Evolutionary conservation across 1,140 invertebrate species (phyloP).

Genomic region (Cecropterus lyciades): DNA sequence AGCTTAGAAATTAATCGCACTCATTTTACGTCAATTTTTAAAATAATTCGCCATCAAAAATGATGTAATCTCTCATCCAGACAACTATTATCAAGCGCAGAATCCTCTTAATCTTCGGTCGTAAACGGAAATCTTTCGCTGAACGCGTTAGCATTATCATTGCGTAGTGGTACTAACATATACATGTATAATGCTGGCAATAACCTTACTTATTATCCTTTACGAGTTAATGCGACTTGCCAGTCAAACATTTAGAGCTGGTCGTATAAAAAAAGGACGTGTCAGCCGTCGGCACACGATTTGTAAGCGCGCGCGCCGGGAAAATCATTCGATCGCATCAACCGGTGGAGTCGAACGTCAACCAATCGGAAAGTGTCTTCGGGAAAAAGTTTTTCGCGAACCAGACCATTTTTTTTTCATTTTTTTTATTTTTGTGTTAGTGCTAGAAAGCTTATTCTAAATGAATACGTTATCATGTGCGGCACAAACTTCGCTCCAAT

Average conservation of each 20-base stretch:
- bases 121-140: conserved; percentile 79
- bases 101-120: conserved; percentile 76
- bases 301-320: conserved; percentile 70
- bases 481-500: conserved; percentile 34
- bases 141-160: conserved; percentile 60
- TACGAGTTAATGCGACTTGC: conserved; percentile 76
- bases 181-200: conserved; percentile 65
- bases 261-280: conserved; percentile 81
- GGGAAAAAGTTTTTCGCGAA: conserved; percentile 31
- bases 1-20: conserved; percentile 45
- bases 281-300: conserved; percentile 47
- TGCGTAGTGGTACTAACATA: conserved; percentile 50
- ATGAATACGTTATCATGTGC: conserved; percentile 49
- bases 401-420: conserved; percentile 16
- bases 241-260: conserved; percentile 76
- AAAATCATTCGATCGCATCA: conserved; percentile 74
- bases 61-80: conserved; percentile 66
- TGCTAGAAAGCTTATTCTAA: conserved; percentile 1
- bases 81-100: conserved; percentile 65
- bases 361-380: conserved; percentile 60
- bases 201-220: conserved; percentile 83
- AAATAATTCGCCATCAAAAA: conserved; percentile 60
- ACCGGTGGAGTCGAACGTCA: conserved; percentile 65
- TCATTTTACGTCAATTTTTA: conserved; percentile 51
- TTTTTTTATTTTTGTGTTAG: conserved; percentile 10